These are phyloP conservation scores for Calameuta idolon DNA, from an alignment of 2,888 invertebrate genomes.

Conservation along the genomic window DNA sequence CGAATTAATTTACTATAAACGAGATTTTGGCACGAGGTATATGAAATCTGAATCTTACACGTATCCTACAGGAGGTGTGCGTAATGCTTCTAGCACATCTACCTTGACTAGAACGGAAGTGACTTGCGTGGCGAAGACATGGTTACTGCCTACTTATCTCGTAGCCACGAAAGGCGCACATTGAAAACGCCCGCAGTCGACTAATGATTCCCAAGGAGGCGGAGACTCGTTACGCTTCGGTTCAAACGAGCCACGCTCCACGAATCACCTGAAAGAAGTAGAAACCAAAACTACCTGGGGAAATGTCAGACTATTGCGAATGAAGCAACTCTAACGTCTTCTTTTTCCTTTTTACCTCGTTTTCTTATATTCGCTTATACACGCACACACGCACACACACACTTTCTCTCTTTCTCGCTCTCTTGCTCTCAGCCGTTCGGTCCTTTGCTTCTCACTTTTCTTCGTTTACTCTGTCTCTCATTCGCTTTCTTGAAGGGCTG, in stretches of 20 bases:
- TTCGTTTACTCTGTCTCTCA: not conserved
- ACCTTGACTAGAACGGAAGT: not conserved
- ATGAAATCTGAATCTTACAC: not conserved
- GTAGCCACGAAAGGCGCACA: not conserved
- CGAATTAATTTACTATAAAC: too few species aligned
- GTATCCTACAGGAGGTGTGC: not conserved
- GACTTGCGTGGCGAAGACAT: not conserved
- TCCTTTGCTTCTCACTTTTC: not conserved
- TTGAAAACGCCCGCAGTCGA: not conserved
- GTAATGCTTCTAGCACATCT: not conserved
- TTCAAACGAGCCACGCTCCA: not conserved
- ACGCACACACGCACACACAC: not conserved
- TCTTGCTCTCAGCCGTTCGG: not conserved
- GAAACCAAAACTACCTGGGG: not conserved
- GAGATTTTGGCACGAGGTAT: not conserved
- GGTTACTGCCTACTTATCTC: not conserved
- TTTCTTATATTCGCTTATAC: not conserved
- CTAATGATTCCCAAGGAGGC: not conserved
- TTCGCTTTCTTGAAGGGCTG: not conserved
- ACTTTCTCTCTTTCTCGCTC: not conserved
- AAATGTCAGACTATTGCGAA: conserved; percentile 1
- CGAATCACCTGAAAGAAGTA: conserved; percentile 2
- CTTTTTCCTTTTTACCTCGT: not conserved
- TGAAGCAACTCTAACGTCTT: not conserved
- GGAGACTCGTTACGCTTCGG: conserved; percentile 2